These are phyloP conservation scores for Mormyrops attenuatus DNA, from an alignment of 2,797 vertebrate genomes.

Conservation along the genomic window DNA sequence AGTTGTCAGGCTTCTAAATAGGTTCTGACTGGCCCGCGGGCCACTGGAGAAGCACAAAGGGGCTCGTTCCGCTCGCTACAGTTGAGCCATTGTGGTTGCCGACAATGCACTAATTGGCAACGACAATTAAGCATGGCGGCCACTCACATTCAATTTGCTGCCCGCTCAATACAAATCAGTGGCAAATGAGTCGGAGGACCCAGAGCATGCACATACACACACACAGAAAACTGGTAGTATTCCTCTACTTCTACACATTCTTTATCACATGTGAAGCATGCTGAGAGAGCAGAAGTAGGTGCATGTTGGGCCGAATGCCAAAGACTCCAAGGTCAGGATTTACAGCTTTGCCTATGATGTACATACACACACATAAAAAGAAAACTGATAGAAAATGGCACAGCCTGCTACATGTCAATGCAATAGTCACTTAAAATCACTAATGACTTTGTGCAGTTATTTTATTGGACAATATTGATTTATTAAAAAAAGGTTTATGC, in stretches of 20 bases:
- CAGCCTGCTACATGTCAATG: not conserved
- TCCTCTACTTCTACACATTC: constrained; percentile 6
- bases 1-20: constrained; percentile 82
- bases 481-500: not conserved
- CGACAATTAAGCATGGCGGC: constrained; percentile 80
- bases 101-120: constrained; percentile 92
- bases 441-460: not conserved
- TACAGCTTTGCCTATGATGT: not conserved
- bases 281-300: not conserved
- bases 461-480: not conserved
- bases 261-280: not conserved
- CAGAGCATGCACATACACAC: constrained; percentile 25
- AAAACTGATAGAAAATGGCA: not conserved
- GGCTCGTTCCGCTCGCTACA: constrained; percentile 75
- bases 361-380: not conserved
- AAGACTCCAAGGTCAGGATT: not conserved
- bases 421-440: not conserved
- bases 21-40: constrained; percentile 90
- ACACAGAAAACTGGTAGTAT: constrained; percentile 29
- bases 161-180: constrained; percentile 54
- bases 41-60: constrained; percentile 92
- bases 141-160: constrained; percentile 73
- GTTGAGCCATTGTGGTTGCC: constrained; percentile 82
- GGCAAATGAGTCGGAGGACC: constrained; percentile 38
- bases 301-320: not conserved